phyloP scores from a whole-genome alignment of 1,140 invertebrate species.

The Aphis gossypii region DNA sequence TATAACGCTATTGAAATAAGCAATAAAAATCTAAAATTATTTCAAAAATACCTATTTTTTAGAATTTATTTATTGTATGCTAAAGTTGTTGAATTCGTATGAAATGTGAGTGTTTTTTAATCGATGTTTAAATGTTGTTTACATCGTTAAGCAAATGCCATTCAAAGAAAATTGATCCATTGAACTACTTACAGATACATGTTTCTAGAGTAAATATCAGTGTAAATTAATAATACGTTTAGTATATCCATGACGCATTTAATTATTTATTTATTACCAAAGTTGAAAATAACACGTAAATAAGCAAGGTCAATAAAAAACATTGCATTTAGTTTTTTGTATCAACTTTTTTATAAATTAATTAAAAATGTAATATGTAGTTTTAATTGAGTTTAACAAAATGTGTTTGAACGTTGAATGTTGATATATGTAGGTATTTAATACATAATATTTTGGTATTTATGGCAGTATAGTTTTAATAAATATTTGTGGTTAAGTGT shows the following conservation, averaged over 20 bases:
- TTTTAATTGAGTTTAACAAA: slow-evolving; percentile 3
- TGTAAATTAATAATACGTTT: neutral
- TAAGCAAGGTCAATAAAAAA: neutral
- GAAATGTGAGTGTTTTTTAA: neutral
- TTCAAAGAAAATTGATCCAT: neutral
- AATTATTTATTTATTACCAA: neutral
- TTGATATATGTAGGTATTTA: neutral
- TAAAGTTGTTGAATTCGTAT: neutral
- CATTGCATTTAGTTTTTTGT: neutral
- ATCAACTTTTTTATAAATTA: neutral
- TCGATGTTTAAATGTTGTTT: neutral
- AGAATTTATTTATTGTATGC: neutral
- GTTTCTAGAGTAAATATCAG: neutral
- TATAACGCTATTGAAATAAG: too few species aligned
- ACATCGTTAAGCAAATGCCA: too few species aligned
- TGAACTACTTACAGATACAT: neutral
- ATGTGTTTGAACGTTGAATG: neutral
- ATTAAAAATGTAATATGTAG: neutral
- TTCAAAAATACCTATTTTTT: too few species aligned
- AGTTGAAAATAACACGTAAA: neutral
- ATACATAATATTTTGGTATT: neutral
- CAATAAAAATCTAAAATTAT: too few species aligned
- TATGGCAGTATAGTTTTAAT: neutral
- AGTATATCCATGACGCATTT: neutral
- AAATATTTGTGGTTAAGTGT: neutral